Percentiles rank a stretch among this genome's conserved stretches.
These are phyloP conservation scores for Heliconius ethilla DNA, from an alignment of 2,888 invertebrate genomes.

Conservation along the genomic window DNA sequence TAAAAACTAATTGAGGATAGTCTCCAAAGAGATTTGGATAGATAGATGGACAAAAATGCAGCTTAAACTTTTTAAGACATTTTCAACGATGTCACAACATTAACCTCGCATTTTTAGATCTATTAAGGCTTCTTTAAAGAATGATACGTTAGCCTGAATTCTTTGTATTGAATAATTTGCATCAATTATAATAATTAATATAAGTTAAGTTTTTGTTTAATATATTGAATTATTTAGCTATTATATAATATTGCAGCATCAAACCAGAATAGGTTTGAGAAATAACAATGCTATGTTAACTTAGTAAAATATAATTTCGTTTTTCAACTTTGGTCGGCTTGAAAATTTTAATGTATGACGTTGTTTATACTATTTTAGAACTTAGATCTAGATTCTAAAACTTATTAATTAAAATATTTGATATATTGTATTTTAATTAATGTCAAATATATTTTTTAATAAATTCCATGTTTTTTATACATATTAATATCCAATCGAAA, in stretches of 20 bases:
- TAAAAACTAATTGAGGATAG: constrained; percentile 36
- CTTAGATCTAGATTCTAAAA: too few species aligned
- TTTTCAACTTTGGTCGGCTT: too few species aligned
- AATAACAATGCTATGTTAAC: too few species aligned
- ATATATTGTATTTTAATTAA: neutral
- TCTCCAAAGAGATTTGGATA: constrained; percentile 41
- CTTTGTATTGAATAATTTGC: constrained; percentile 1
- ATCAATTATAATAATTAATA: constrained; percentile 18
- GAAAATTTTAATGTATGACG: too few species aligned
- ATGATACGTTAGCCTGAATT: constrained; percentile 16
- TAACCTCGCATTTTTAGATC: constrained; percentile 26
- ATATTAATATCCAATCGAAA: neutral
- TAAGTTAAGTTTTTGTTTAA: neutral
- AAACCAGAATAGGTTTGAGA: too few species aligned
- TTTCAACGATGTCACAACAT: constrained; percentile 19
- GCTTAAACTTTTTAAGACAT: constrained; percentile 41
- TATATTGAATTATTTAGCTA: neutral
- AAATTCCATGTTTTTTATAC: neutral
- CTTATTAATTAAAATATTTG: too few species aligned
- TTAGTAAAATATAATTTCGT: too few species aligned
- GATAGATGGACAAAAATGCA: constrained; percentile 44
- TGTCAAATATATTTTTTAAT: neutral
- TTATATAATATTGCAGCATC: too few species aligned
- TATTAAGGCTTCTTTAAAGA: constrained; percentile 22
- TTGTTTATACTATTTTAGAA: too few species aligned